phyloP scores from a whole-genome alignment of 2,113 vertebrate genomes.

The Girardinichthys multiradiatus region DNA sequence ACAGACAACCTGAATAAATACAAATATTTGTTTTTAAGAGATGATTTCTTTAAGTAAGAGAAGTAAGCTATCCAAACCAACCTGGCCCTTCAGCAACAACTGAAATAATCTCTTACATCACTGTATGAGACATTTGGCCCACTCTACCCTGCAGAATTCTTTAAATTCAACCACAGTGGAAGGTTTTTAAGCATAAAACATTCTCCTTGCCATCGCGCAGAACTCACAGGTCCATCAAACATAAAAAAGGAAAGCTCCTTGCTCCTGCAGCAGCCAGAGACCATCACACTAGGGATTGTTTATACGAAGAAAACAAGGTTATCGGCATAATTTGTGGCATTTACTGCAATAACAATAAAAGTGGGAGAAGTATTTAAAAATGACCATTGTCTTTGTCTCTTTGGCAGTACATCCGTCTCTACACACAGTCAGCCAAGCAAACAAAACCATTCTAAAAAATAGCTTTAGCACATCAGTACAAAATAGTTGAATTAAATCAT shows the following conservation, averaged over 20 bases:
- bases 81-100: neutral
- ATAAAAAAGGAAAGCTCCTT: neutral
- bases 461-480: no score
- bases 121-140: no score
- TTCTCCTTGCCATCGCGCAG: no score
- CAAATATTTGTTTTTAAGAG: neutral
- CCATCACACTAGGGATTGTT: neutral
- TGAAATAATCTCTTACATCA: neutral
- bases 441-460: no score
- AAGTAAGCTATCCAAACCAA: neutral
- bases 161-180: no score
- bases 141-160: no score
- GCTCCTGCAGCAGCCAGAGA: neutral
- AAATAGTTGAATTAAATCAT: no score
- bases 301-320: neutral
- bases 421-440: no score
- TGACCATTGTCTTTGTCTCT: no score
- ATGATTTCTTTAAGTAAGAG: neutral
- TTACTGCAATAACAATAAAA: neutral
- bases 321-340: neutral
- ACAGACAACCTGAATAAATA: neutral
- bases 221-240: neutral
- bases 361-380: no score
- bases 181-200: no score
- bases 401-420: no score